These are phyloP conservation scores for Tetramorium bicarinatum DNA, from an alignment of 2,888 invertebrate genomes.

Conservation along the genomic window DNA sequence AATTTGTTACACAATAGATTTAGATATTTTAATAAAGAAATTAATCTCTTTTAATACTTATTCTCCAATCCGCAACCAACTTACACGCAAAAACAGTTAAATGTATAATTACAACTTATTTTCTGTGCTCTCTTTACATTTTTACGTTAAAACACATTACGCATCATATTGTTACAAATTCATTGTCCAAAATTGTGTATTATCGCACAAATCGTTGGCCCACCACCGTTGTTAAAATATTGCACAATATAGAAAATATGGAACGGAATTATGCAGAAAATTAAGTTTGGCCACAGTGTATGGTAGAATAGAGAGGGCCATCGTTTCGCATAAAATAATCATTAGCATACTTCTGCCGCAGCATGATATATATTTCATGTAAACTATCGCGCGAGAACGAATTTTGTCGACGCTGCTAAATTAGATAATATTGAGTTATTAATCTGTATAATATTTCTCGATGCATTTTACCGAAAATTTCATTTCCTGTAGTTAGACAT, in stretches of 20 bases:
- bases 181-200: slow-evolving; percentile 35
- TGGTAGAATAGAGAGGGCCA: slow-evolving; percentile 21
- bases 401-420: slow-evolving; percentile 46
- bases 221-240: slow-evolving; percentile 29
- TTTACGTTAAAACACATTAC: slow-evolving; percentile 35
- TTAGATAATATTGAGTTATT: slow-evolving; percentile 55
- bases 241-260: slow-evolving; percentile 45
- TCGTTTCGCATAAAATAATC: slow-evolving; percentile 60
- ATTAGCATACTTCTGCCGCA: slow-evolving; percentile 57
- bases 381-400: slow-evolving; percentile 42
- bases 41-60: slow-evolving; percentile 9
- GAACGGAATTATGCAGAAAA: slow-evolving; percentile 41
- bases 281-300: slow-evolving; percentile 44
- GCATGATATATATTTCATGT: slow-evolving; percentile 36
- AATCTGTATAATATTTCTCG: slow-evolving; percentile 57
- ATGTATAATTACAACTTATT: background rate
- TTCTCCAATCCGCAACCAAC: background rate
- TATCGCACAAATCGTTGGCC: slow-evolving; percentile 14
- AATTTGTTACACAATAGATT: slow-evolving; percentile 5
- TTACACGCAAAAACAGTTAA: background rate
- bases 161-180: slow-evolving; percentile 22
- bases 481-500: slow-evolving; percentile 11
- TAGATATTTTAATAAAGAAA: background rate
- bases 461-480: slow-evolving; percentile 26
- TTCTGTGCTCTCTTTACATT: background rate